Evolutionary conservation across 2,797 vertebrate genomes (phyloP).

Genomic region (Spheniscus humboldti): DNA sequence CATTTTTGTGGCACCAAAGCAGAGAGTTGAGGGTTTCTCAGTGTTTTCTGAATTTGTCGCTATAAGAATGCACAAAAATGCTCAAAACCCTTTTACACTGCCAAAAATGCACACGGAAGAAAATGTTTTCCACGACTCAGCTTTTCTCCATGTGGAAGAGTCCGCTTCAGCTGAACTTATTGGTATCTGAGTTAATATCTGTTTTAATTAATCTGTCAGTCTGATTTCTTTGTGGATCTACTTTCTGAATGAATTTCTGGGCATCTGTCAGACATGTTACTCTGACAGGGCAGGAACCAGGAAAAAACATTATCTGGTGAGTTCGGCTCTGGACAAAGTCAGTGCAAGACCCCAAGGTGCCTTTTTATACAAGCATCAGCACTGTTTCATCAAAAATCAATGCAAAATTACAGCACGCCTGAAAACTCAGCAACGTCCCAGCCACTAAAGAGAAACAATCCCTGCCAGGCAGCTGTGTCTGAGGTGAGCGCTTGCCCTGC

Average conservation of each 20-base stretch:
- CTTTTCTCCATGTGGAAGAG: neutral
- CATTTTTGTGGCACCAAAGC: neutral
- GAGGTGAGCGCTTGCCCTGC: accelerated
- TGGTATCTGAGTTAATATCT: neutral
- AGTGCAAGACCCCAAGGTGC: neutral
- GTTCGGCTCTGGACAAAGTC: neutral
- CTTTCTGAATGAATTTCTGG: neutral
- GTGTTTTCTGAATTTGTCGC: neutral
- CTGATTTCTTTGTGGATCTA: neutral
- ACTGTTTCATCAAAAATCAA: conserved; percentile 33
- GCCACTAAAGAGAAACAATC: neutral
- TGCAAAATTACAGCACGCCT: neutral
- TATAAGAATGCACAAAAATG: neutral
- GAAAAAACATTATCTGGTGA: neutral
- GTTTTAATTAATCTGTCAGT: neutral
- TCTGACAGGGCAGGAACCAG: neutral
- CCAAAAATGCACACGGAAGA: neutral
- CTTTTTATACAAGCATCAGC: neutral
- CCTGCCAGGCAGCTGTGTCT: neutral
- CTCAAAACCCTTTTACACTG: neutral
- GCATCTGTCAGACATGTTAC: neutral
- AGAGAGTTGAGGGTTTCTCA: neutral
- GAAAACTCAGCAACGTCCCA: neutral
- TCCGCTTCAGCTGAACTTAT: neutral
- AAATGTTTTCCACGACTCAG: accelerated